Conservation (phyloP, 2,888 invertebrate species). For the Nomada ruficornis region DNA sequence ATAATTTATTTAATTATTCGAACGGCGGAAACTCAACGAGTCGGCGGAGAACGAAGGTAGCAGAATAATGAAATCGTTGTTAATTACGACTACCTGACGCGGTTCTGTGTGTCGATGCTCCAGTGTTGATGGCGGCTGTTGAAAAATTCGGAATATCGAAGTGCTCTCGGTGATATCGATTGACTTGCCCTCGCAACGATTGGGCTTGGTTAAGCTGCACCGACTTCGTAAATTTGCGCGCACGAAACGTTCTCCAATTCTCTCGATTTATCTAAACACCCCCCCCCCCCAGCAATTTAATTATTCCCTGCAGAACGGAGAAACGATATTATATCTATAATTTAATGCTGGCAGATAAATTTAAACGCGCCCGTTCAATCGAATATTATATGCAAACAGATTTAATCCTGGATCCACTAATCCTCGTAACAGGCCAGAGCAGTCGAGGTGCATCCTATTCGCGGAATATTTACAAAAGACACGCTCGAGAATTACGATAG, state of each 20-base stretch:
- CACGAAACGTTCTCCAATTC: too few relatives aligned
- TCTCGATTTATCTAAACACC: too few relatives aligned
- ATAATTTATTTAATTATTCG: neutral
- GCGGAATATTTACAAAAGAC: neutral
- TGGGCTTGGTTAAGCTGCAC: neutral
- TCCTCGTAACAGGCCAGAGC: neutral
- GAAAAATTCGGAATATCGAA: conserved; percentile 27
- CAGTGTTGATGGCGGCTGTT: conserved; percentile 14
- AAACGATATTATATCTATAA: too few relatives aligned
- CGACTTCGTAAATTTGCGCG: neutral
- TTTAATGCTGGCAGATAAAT: too few relatives aligned
- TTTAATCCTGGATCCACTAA: neutral
- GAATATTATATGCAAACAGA: too few relatives aligned
- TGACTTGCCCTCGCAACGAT: neutral
- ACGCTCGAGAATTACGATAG: conserved; percentile 7
- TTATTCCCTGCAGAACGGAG: too few relatives aligned
- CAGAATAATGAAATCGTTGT: neutral
- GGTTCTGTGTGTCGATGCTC: conserved; percentile 2
- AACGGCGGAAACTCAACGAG: neutral
- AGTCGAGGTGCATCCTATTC: conserved; percentile 1
- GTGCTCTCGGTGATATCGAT: conserved; percentile 18
- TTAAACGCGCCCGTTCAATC: too few relatives aligned
- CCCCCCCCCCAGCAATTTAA: too few relatives aligned
- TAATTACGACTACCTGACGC: conserved; percentile 17
- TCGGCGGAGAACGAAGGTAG: too few relatives aligned